A percentile compares a stretch with the other conserved stretches of the same genome.
Conservation (phyloP, 2,113 vertebrate species). For the Propithecus coquereli region DNA sequence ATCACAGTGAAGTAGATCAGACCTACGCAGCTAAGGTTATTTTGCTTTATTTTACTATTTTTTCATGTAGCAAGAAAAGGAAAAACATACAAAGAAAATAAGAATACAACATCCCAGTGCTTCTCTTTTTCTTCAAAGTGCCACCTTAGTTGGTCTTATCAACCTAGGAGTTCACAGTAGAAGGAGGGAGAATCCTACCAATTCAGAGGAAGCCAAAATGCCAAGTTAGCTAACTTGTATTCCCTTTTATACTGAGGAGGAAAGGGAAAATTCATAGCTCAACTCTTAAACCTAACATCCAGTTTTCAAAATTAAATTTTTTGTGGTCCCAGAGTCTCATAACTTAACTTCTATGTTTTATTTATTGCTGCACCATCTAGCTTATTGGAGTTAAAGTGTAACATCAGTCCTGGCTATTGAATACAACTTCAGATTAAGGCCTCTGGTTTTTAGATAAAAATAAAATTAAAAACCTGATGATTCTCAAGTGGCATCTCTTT, state of each 20-base stretch:
- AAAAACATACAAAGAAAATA: not conserved
- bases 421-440: not conserved
- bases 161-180: not conserved
- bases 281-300: not conserved
- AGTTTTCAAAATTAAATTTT: not conserved
- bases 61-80: not conserved
- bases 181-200: not conserved
- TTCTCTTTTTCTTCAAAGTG: not conserved
- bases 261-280: not conserved
- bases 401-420: not conserved
- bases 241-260: not conserved
- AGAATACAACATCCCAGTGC: not conserved
- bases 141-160: not conserved
- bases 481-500: not conserved
- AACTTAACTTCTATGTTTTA: not conserved
- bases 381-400: not conserved
- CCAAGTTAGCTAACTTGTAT: not conserved
- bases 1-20: not conserved
- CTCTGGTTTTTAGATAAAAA: not conserved
- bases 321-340: not conserved
- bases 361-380: not conserved
- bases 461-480: not conserved
- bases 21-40: not conserved
- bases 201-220: not conserved
- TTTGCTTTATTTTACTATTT: not conserved